A percentile compares a stretch with the other conserved stretches of the same genome.
These are phyloP conservation scores for Petrophora chlorosata DNA, from an alignment of 2,888 invertebrate species.

Conservation along the genomic window DNA sequence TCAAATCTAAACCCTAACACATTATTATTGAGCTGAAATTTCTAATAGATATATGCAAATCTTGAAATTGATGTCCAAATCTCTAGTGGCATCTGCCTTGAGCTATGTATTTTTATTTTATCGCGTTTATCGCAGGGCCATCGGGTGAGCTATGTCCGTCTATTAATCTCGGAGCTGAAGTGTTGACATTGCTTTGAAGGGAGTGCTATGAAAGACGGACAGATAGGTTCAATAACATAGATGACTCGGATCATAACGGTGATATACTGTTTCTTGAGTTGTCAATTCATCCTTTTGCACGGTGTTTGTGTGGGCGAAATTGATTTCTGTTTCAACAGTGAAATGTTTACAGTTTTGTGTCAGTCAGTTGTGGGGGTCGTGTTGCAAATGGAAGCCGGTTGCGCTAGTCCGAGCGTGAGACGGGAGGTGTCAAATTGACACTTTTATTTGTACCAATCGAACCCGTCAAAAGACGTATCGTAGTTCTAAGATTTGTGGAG, in stretches of 20 bases:
- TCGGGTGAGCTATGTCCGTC: conserved; percentile 49
- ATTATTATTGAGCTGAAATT: conserved; percentile 41
- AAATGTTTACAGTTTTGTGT: conserved; percentile 18
- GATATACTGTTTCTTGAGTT: conserved; percentile 19
- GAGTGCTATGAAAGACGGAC: conserved; percentile 45
- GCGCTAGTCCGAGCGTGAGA: conserved; percentile 52
- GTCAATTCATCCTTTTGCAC: conserved; percentile 13
- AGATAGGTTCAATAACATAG: conserved; percentile 17
- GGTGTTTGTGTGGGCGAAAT: conserved; percentile 15
- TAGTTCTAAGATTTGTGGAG: conserved; percentile 21
- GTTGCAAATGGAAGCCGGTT: conserved; percentile 32
- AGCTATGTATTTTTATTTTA: conserved; percentile 70
- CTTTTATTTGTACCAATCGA: conserved; percentile 53
- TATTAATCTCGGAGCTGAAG: conserved; percentile 49
- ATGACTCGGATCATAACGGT: conserved; percentile 9
- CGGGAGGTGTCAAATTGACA: conserved; percentile 65
- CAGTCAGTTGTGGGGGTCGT: conserved; percentile 19
- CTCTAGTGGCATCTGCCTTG: conserved; percentile 70
- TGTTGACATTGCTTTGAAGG: conserved; percentile 45
- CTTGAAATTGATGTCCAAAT: conserved; percentile 75
- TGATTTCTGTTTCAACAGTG: conserved; percentile 11
- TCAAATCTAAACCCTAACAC: conserved; percentile 44
- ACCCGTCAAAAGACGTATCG: conserved; percentile 21
- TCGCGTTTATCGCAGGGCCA: conserved; percentile 59
- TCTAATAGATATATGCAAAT: conserved; percentile 40